phyloP scores from a whole-genome alignment of 92 coral and sea anemone species.

The Palythoa grandis region DNA sequence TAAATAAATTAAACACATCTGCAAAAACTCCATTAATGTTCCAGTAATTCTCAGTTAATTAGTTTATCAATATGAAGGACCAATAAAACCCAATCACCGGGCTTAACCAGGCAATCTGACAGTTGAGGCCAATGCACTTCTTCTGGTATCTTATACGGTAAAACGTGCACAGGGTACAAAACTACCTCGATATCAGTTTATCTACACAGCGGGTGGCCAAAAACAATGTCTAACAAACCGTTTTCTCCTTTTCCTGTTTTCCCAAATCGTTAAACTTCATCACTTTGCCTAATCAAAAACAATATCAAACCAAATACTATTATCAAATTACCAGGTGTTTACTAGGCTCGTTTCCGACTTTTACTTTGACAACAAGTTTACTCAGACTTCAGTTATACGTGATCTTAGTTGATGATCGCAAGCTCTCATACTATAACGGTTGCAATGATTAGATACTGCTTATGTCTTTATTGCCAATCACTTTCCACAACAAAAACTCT shows the following conservation, averaged over 20 bases:
- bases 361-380: background rate
- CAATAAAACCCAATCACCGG: background rate
- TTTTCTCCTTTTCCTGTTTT: background rate
- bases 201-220: background rate
- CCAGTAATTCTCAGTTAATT: background rate
- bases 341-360: background rate
- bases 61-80: background rate
- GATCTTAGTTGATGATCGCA: background rate
- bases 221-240: background rate
- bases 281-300: background rate
- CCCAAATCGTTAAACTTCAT: background rate
- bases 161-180: background rate
- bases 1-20: slow-evolving; percentile 18
- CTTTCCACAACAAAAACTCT: no score
- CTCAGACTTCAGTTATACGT: background rate
- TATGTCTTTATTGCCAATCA: no score
- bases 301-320: background rate
- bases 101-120: background rate
- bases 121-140: background rate
- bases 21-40: slow-evolving; percentile 2
- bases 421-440: no score
- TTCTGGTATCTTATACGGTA: background rate
- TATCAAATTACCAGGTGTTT: background rate
- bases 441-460: no score
- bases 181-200: background rate